Evolutionary conservation across 2,888 invertebrate genomes (phyloP).

Genomic region (Tolmerus cingulatus): DNA sequence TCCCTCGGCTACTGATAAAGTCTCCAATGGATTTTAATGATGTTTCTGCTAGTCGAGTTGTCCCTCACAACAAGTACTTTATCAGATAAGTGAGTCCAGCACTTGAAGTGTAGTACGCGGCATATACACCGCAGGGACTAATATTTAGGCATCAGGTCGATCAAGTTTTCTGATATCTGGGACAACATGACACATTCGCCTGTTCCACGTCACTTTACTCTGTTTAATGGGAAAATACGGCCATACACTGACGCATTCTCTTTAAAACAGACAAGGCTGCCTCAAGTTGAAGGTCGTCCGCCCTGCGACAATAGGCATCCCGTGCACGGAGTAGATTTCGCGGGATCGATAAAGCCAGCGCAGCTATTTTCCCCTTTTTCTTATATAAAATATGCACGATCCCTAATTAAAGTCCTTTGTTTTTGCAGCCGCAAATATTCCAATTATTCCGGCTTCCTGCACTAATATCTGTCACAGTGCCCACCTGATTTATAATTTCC

Average conservation of each 20-base stretch:
- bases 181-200: conserved; percentile 45
- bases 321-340: background rate
- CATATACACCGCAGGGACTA: conserved; percentile 32
- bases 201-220: conserved; percentile 42
- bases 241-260: conserved; percentile 38
- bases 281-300: conserved; percentile 45
- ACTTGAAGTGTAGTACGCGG: conserved; percentile 22
- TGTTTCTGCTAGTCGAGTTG: conserved; percentile 39
- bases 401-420: background rate
- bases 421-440: background rate
- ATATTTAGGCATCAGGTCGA: conserved; percentile 44
- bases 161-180: conserved; percentile 43
- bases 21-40: conserved; percentile 45
- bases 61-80: conserved; percentile 39
- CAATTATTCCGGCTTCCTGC: background rate
- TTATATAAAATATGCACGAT: background rate
- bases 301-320: background rate
- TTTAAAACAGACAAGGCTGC: conserved; percentile 39
- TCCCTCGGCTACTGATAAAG: conserved; percentile 43
- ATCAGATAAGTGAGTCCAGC: conserved; percentile 32
- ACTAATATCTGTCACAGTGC: background rate
- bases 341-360: background rate
- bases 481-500: background rate
- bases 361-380: background rate
- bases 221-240: conserved; percentile 37